Evolutionary conservation across 2,113 vertebrate species (phyloP).

Genomic region (Toxostoma redivivum): DNA sequence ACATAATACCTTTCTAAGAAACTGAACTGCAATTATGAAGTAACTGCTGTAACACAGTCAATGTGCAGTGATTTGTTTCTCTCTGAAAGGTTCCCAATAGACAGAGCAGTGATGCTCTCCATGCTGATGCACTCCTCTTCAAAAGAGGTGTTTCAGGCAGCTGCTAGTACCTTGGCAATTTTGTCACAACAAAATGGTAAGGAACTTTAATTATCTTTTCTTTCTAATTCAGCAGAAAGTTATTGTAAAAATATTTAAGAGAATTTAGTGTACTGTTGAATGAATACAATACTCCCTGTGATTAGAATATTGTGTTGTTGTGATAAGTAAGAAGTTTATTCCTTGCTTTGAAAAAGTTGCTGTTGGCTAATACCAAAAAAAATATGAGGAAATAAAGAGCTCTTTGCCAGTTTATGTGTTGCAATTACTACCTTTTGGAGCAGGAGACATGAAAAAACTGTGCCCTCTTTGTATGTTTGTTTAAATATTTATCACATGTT

Average conservation of each 20-base stretch:
- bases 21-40: not conserved
- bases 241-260: not conserved
- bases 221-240: not conserved
- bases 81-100: constrained; percentile 82
- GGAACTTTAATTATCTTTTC: not conserved
- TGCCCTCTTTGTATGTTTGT: not conserved
- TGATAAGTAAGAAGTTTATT: not conserved
- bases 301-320: not conserved
- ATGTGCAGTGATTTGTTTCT: not conserved
- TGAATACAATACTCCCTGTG: not conserved
- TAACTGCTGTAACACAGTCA: not conserved
- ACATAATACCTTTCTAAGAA: not conserved
- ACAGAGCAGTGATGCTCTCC: constrained; percentile 87
- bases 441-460: not conserved
- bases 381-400: not conserved
- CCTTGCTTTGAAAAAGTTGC: not conserved
- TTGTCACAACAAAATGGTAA: constrained; percentile 86
- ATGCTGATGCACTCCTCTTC: constrained; percentile 90
- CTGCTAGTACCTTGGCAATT: constrained; percentile 81
- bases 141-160: constrained; percentile 85
- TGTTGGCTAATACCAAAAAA: not conserved
- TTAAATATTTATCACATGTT: not conserved
- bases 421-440: not conserved
- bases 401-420: not conserved
- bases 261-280: not conserved